Percentiles rank a stretch among this genome's conserved stretches.
These are phyloP conservation scores for Rhingia campestris DNA, from an alignment of 2,888 invertebrate species.

Conservation along the genomic window DNA sequence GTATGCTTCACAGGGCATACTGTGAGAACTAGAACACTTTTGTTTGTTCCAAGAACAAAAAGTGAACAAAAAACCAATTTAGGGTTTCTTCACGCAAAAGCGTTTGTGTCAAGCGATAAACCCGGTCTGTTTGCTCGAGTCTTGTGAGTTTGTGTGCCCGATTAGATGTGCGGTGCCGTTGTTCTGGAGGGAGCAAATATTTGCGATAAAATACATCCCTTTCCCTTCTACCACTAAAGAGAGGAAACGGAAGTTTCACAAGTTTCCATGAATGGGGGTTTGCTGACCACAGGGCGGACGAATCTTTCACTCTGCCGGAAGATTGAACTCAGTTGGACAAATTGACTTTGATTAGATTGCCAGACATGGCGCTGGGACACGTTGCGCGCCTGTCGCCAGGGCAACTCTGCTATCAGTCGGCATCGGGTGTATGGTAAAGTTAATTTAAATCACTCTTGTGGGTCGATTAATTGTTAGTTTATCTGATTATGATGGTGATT, in stretches of 20 bases:
- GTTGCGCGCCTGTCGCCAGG: conserved; percentile 19
- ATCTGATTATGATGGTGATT: conserved; percentile 59
- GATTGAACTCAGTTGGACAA: conserved; percentile 44
- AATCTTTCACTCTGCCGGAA: conserved; percentile 1
- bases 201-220: conserved; percentile 20
- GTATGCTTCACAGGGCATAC: conserved; percentile 21
- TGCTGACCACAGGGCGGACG: conserved; percentile 44
- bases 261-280: conserved; percentile 7
- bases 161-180: not conserved
- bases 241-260: conserved; percentile 35
- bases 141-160: too few relatives aligned
- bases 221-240: not conserved
- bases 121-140: conserved; percentile 7
- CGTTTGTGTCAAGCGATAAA: conserved; percentile 12
- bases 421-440: conserved; percentile 43
- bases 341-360: conserved; percentile 65
- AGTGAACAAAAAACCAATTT: conserved; percentile 27
- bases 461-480: conserved; percentile 61
- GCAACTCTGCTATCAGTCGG: conserved; percentile 14
- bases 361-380: conserved; percentile 50
- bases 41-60: conserved; percentile 16
- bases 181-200: conserved; percentile 13
- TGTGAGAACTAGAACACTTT: conserved; percentile 58
- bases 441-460: conserved; percentile 65
- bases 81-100: conserved; percentile 14